A percentile compares a stretch with the other conserved stretches of the same genome.
These are phyloP conservation scores for Etheostoma cragini DNA, from an alignment of 2,113 vertebrate species.

Conservation along the genomic window DNA sequence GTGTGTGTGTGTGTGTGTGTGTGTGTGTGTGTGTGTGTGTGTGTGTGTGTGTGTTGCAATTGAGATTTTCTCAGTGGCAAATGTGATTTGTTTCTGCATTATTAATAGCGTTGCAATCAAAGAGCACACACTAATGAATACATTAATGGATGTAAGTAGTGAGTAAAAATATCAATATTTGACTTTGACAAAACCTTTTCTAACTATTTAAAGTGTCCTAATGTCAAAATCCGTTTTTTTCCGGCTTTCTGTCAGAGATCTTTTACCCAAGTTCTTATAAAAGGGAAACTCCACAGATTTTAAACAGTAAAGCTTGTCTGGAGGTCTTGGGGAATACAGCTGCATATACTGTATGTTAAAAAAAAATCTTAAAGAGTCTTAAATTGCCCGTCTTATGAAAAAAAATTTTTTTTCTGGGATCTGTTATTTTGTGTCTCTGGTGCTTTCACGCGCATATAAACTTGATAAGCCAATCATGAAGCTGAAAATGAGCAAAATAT, in stretches of 20 bases:
- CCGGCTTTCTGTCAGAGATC: background rate
- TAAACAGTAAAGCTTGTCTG: background rate
- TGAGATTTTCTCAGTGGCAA: slow-evolving; percentile 12
- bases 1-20: no score
- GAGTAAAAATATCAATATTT: background rate
- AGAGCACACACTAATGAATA: background rate
- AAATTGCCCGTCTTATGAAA: no score
- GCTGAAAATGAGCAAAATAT: no score
- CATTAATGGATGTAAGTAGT: background rate
- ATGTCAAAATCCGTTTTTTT: background rate
- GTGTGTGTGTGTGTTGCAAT: background rate
- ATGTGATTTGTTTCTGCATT: slow-evolving; percentile 23
- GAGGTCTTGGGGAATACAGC: background rate
- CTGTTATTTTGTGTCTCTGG: no score
- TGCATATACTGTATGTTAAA: background rate
- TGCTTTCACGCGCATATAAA: no score
- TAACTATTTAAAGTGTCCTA: background rate
- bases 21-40: background rate
- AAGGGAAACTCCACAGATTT: background rate
- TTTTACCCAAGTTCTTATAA: background rate
- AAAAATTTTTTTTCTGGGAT: no score
- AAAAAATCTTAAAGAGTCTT: background rate
- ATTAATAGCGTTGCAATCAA: background rate
- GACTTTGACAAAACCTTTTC: background rate
- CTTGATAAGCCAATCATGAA: no score